Evolutionary conservation across 2,113 vertebrate species (phyloP), one percentile per base, ranked within the genome.

Genomic region (Pampusana beccarii): DNA sequence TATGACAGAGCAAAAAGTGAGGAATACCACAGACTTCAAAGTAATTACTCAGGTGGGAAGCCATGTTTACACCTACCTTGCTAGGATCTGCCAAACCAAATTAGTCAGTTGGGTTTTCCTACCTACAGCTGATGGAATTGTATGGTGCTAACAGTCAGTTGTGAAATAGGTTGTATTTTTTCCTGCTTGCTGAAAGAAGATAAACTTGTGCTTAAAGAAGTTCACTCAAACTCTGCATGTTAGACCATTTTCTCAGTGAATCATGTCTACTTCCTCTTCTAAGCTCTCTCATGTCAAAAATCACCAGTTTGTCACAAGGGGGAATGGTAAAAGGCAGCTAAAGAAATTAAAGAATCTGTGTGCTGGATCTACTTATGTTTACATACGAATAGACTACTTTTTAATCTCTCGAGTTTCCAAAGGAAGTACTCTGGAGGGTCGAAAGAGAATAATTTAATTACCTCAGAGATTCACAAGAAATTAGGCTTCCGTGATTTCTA

Each of bases 381-480:
- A 83, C 86, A 86, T 92, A 74, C 78, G 57, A 92, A 95, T 58
- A 78, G 80, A 23, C 61, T 92, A 92, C 53, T 60, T 93, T 93
- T 86, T 91, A 81, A 67, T 91, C 86, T 88, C 93, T 56, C 79
- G 93, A 94, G 92, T 36, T 90, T 97, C 82, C 36, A 86, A 57
- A 38, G 24, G 44, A 95, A 90, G 94, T 90, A 56, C 75, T 73
- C 81, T 1, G 40, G 82, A 82, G 88, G 18, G 20, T 88, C 79
- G 90, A 77, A 94, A 88, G 46, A 93, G 62, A 83, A 38, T 91
- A 94, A 81, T 86, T 77, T 83, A 83, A 93, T 93, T 93, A 96
- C 92, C 82, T 92, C 46, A 74, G 88, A 93, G 81, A 86, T 92
- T 80, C 88, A 92, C 82, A 95, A 93, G 71, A 96, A 96, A 96